Evolutionary conservation across 2,113 vertebrate species (phyloP), one percentile per base, ranked within the genome.

Genomic region (Hydrolagus affinis): DNA sequence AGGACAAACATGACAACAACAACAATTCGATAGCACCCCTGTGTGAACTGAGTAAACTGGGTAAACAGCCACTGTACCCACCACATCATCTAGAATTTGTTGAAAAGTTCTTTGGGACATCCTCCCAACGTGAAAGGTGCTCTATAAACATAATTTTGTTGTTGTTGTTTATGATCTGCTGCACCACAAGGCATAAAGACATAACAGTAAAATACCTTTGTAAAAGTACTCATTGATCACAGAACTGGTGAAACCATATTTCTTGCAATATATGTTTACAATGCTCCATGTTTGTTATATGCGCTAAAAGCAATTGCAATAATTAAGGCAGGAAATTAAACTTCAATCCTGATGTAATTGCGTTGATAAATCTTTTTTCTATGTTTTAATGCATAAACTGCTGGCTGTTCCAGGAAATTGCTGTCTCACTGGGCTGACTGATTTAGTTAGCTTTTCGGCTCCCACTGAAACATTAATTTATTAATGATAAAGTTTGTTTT

Each of bases 261-360:
- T 73, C 3, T 73, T 73, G 25, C 30, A 30, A 73, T 14, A 32
- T n/a, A 44, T 17, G 30, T 9, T 74, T 74, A 17, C 72, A 32
- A 74, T 44, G 15, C 19, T 74, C 30, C 72, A 74, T 17, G 4
- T 56, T 15, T 32, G 17, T 30, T 74, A 44, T 8, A 15, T 44
- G 17, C 30, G 44, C 72, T 74, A 17, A 32, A 74, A 44, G 30
- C 30, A 74, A 56, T 28, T 74, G 19, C 0, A 17, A 74, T 74
- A 74, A 44, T 74, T 74, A 74, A 19, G 19, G 44, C n/a, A 72
- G 30, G 72, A 56, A 74, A 74, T 32, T 74, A 74, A 44, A 74
- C 30, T 44, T 74, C 72, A 74, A 1, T 32, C 14, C 14, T 44
- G 11, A 74, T 44, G 30, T 44, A 74, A 72, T 12, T 72, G 11